These are phyloP conservation scores for Noctua fimbriata DNA, from an alignment of 2,888 invertebrate species.

Conservation along the genomic window DNA sequence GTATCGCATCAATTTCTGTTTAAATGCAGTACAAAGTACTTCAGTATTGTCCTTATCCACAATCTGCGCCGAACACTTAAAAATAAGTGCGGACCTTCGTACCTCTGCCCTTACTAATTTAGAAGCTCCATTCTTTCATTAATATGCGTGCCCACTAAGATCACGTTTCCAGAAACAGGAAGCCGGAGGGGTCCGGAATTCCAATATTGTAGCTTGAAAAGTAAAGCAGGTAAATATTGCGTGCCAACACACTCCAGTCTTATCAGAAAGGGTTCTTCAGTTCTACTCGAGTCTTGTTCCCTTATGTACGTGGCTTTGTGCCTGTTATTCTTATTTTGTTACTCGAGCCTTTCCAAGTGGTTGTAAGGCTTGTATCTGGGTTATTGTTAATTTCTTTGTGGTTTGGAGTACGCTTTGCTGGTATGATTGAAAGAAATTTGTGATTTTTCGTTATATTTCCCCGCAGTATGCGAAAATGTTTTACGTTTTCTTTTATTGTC, in stretches of 20 bases:
- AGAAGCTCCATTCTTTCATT: slow-evolving; percentile 4
- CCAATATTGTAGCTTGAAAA: slow-evolving; percentile 56
- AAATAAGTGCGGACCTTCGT: background rate
- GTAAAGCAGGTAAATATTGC: slow-evolving; percentile 65
- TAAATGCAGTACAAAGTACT: background rate
- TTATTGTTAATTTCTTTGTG: slow-evolving; percentile 57
- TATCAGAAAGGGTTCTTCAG: slow-evolving; percentile 61
- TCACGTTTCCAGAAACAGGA: slow-evolving; percentile 44
- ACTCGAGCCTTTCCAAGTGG: slow-evolving; percentile 39
- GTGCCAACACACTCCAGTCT: slow-evolving; percentile 44
- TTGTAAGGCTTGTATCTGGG: slow-evolving; percentile 43
- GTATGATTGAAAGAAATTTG: background rate
- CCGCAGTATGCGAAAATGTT: background rate
- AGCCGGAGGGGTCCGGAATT: slow-evolving; percentile 50
- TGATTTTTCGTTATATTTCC: slow-evolving; percentile 7
- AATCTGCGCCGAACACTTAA: background rate
- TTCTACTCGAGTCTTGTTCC: slow-evolving; percentile 34
- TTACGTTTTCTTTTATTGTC: background rate
- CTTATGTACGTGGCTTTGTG: slow-evolving; percentile 47
- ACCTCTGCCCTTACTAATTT: background rate
- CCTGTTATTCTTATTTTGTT: slow-evolving; percentile 51
- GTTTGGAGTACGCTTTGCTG: slow-evolving; percentile 32
- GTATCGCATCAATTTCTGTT: too few relatives aligned
- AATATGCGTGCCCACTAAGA: slow-evolving; percentile 18
- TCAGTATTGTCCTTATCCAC: background rate